phyloP scores from a whole-genome alignment of 2,113 vertebrate species.

The Pheucticus melanocephalus region DNA sequence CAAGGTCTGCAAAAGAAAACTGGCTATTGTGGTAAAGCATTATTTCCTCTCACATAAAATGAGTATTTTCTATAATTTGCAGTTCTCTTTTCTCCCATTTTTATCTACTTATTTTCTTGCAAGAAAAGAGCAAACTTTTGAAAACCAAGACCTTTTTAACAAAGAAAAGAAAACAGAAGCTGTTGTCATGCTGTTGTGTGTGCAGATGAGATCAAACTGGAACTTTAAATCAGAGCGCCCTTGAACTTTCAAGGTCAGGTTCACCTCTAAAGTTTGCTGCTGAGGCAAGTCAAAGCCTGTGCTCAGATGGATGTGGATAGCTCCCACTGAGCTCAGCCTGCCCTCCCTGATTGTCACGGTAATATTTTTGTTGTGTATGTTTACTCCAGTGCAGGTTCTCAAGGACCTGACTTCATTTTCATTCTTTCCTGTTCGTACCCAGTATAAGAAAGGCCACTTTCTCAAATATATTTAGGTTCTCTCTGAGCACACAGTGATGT shows the following conservation, averaged over 20 bases:
- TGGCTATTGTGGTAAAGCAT: background rate
- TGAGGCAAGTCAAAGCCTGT: constrained; percentile 45
- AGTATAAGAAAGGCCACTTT: background rate
- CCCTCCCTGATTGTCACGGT: constrained; percentile 17
- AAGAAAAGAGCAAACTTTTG: background rate
- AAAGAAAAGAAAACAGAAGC: background rate
- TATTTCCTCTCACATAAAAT: background rate
- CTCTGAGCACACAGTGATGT: background rate
- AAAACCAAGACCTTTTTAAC: background rate
- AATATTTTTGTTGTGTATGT: constrained; percentile 40
- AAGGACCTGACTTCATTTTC: constrained; percentile 5
- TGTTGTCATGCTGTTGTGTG: constrained; percentile 14
- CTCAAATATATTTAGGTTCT: background rate
- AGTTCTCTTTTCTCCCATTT: background rate
- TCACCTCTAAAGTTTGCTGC: constrained; percentile 19
- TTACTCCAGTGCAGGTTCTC: constrained; percentile 28
- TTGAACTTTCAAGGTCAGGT: constrained; percentile 53
- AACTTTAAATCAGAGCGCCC: constrained; percentile 35
- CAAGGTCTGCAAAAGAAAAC: background rate
- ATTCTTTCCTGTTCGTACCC: background rate
- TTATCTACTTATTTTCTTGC: background rate
- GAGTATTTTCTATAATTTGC: background rate
- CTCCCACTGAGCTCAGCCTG: constrained; percentile 52
- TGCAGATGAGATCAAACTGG: constrained; percentile 5
- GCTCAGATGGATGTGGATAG: constrained; percentile 42